phyloP scores from a whole-genome alignment of 2,888 invertebrate genomes.

The Villa cingulata region DNA sequence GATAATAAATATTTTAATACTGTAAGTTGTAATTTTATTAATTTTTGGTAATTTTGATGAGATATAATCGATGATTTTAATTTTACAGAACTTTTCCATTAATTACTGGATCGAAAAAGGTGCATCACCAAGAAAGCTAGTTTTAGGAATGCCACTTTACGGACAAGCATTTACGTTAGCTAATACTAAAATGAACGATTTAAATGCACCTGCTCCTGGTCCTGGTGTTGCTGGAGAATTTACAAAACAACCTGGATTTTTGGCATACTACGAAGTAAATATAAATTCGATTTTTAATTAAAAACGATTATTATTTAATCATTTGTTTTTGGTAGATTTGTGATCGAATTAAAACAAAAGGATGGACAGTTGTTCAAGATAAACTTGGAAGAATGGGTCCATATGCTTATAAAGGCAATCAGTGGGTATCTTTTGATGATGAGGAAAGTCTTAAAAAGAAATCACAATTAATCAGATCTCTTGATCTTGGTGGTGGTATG shows the following conservation, averaged over 20 bases:
- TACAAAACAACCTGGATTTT: conserved; percentile 70
- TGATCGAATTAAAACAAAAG: conserved; percentile 59
- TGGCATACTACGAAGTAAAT: conserved; percentile 71
- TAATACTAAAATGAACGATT: conserved; percentile 45
- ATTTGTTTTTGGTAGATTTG: conserved; percentile 55
- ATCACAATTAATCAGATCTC: conserved; percentile 59
- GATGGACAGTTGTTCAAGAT: conserved; percentile 72
- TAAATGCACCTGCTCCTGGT: conserved; percentile 62
- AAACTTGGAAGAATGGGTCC: conserved; percentile 69
- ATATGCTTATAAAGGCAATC: conserved; percentile 71
- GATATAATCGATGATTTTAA: no score
- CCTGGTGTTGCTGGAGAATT: conserved; percentile 76
- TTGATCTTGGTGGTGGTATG: conserved; percentile 77
- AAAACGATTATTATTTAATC: neutral
- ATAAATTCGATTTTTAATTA: neutral
- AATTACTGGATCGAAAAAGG: conserved; percentile 82
- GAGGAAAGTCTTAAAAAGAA: conserved; percentile 63
- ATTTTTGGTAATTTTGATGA: neutral
- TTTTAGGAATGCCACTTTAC: conserved; percentile 82
- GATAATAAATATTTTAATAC: conserved; percentile 71
- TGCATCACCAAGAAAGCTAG: conserved; percentile 63
- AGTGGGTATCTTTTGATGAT: conserved; percentile 88
- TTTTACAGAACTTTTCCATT: conserved; percentile 62
- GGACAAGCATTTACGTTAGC: conserved; percentile 70
- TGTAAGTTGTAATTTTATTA: no score